Base-by-base conservation (phyloP, 2,113 vertebrate genomes). In the Rutilus rutilus region DNA sequence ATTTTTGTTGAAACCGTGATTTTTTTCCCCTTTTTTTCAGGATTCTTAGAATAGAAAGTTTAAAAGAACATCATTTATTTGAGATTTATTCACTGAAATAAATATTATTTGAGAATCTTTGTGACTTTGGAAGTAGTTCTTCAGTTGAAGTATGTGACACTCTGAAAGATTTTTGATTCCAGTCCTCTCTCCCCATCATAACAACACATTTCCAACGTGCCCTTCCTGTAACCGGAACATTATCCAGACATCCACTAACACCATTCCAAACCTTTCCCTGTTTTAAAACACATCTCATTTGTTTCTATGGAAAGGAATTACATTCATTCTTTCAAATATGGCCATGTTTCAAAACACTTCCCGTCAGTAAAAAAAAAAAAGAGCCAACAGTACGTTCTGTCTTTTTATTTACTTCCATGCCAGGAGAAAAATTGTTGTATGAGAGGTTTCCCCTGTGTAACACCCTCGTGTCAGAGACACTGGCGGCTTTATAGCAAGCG, bases 161-260 rank as follows among this genome's bases (percentile, higher is more conserved):
- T 47, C 12, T 69, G 71, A 82, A 84, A 85, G 85, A 88, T 87
- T 89, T 85, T 86, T 88, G 67, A 91, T 83, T 89, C 90, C 85
- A 74, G 65, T 17, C 9, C 19, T 69, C 77, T 69, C 76, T 84
- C 71, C 82, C 60, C 52, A 33, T 83, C 78, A 88, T 86, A 83
- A 85, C 86, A 90, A 85, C 86, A 90, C 90, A 89, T 92, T 91
- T 84, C 86, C 90, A 91, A 93, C 89, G 79, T 92, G 89, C 78
- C 87, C 87, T 62, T 83, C 82, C 54, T 85, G 83, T 87, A 85
- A 86, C 83, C 87, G 65, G 36, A 25, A 67, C 54, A 54, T 80
- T 85, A 89, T 90, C 85, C 86, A 74, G 84, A 30, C 10, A 36
- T 81, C 82, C 78, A 83, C 80, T 60, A 84, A 85, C 86, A 84